phyloP scores from a whole-genome alignment of 2,113 vertebrate genomes.

The Muntiacus muntjak region DNA sequence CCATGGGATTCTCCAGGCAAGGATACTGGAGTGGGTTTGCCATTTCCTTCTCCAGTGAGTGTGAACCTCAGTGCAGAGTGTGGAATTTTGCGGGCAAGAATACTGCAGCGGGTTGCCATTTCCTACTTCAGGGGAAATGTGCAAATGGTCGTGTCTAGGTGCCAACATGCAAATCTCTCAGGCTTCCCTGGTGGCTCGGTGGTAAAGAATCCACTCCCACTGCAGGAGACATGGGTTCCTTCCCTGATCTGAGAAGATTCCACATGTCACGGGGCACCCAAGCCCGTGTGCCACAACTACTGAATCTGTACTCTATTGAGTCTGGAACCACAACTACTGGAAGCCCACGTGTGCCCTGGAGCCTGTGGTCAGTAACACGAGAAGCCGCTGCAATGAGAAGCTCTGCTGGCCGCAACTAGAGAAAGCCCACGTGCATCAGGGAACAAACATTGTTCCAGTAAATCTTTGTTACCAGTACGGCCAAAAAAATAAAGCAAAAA shows the following conservation, averaged over 20 bases:
- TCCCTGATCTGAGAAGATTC: neutral
- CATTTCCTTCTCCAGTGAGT: neutral
- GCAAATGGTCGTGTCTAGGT: accelerated
- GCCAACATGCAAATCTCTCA: neutral
- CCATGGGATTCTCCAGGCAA: too few species aligned
- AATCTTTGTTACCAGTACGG: neutral
- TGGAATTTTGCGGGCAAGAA: neutral
- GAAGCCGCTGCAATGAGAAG: neutral
- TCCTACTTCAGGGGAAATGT: neutral
- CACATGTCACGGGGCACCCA: neutral
- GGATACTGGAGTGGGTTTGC: neutral
- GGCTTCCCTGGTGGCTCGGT: neutral
- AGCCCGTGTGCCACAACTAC: neutral
- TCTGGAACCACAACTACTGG: neutral
- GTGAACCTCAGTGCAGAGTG: neutral
- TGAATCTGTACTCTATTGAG: neutral
- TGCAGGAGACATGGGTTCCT: neutral
- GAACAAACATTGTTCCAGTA: neutral
- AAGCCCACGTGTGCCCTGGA: neutral
- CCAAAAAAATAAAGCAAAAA: neutral
- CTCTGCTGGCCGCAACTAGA: neutral
- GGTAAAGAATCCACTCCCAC: neutral
- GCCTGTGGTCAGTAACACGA: neutral
- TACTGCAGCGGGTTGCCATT: neutral
- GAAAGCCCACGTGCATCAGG: neutral